These are phyloP conservation scores for Dinoponera quadriceps DNA, from an alignment of 1,140 invertebrate species.

Conservation along the genomic window DNA sequence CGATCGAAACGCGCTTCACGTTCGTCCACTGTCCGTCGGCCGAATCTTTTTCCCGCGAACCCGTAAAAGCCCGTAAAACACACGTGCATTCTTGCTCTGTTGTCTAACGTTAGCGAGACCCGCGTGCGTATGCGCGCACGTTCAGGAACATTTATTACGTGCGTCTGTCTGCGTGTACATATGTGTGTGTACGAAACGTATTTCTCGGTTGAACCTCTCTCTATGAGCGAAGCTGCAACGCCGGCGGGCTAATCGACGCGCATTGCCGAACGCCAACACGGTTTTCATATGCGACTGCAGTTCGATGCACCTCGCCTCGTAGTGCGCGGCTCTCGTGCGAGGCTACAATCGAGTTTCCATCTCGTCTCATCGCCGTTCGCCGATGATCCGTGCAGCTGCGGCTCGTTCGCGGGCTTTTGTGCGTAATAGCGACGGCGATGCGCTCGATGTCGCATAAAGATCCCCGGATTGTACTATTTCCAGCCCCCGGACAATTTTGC, in stretches of 20 bases:
- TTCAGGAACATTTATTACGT: too few relatives aligned
- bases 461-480: slow-evolving; percentile 6
- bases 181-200: slow-evolving; percentile 31
- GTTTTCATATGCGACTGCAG: slow-evolving; percentile 55
- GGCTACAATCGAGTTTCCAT: slow-evolving; percentile 51
- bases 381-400: slow-evolving; percentile 47
- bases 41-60: too few relatives aligned
- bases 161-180: neutral
- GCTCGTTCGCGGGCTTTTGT: slow-evolving; percentile 43
- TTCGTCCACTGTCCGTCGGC: too few relatives aligned
- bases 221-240: slow-evolving; percentile 33
- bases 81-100: neutral
- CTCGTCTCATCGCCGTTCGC: slow-evolving; percentile 31
- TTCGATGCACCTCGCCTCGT: slow-evolving; percentile 8
- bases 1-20: too few relatives aligned
- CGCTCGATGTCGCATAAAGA: slow-evolving; percentile 31
- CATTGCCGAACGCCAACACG: slow-evolving; percentile 56
- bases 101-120: neutral
- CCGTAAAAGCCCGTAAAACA: too few relatives aligned
- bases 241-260: slow-evolving; percentile 60
- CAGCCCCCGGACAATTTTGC: neutral
- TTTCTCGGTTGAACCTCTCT: slow-evolving; percentile 50
- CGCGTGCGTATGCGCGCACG: neutral
- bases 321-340: slow-evolving; percentile 7
- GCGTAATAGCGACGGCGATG: slow-evolving; percentile 11